phyloP scores from a whole-genome alignment of 1,140 invertebrate species.

The Bombus vancouverensis region DNA sequence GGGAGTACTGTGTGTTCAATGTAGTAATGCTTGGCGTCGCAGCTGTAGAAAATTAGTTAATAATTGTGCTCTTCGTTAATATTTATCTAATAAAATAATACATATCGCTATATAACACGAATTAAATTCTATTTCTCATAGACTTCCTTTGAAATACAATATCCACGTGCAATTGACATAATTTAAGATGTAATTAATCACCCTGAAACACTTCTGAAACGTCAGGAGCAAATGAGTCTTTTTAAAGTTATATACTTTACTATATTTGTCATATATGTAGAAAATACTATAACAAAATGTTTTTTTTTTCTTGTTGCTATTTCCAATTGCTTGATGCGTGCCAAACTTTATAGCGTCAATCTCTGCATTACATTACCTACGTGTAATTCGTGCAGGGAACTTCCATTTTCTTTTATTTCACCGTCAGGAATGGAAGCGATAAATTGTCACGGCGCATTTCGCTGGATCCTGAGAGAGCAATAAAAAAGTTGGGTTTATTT shows the following conservation, averaged over 20 bases:
- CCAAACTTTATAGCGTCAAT: constrained; percentile 12
- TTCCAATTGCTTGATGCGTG: background rate
- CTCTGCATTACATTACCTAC: constrained; percentile 27
- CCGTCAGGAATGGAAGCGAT: constrained; percentile 13
- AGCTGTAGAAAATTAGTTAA: background rate
- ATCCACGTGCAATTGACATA: background rate
- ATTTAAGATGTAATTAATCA: background rate
- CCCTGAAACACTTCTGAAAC: background rate
- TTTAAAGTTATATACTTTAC: background rate
- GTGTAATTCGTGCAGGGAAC: constrained; percentile 20
- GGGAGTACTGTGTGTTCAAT: background rate
- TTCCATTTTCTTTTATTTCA: constrained; percentile 27
- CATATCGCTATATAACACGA: background rate
- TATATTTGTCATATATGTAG: too few species aligned
- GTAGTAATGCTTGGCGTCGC: background rate
- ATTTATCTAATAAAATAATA: background rate
- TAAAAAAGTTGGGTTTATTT: constrained; percentile 24
- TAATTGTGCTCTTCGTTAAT: background rate
- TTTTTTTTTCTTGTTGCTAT: background rate
- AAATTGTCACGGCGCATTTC: constrained; percentile 30
- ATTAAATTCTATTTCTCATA: background rate
- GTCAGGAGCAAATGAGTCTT: background rate
- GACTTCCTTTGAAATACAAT: background rate
- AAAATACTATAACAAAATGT: background rate
- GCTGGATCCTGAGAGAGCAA: constrained; percentile 37